A percentile compares a stretch with the other conserved stretches of the same genome.
Evolutionary conservation across 2,113 vertebrate species (phyloP).

Genomic region (Fukomys damarensis): DNA sequence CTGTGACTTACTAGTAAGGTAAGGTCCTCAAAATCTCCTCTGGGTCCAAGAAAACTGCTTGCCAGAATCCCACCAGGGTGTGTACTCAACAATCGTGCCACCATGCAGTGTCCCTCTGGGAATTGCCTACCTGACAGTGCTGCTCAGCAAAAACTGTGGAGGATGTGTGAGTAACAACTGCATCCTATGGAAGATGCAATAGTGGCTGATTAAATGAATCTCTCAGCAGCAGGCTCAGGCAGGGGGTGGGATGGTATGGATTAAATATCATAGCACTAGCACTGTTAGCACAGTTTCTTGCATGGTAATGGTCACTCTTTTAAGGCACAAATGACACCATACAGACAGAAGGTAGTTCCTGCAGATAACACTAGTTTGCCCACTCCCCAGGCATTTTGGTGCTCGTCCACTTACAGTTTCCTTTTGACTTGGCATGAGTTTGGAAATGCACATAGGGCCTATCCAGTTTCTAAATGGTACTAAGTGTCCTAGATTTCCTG

Average conservation of each 20-base stretch:
- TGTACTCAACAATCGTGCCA: not conserved
- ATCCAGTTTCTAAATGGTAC: not conserved
- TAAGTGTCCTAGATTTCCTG: not conserved
- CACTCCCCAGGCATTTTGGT: not conserved
- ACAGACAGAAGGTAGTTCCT: not conserved
- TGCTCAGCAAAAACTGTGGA: not conserved
- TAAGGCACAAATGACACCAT: not conserved
- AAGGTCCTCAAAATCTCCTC: not conserved
- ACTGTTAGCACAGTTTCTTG: not conserved
- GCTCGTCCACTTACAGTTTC: not conserved
- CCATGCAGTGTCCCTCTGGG: not conserved
- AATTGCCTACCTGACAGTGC: not conserved
- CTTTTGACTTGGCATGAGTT: not conserved
- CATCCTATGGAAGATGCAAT: too few species aligned
- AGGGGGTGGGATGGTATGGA: not conserved
- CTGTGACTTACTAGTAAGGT: not conserved
- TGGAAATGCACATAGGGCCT: not conserved
- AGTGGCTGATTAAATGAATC: not conserved
- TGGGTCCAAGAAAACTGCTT: not conserved
- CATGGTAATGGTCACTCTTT: not conserved
- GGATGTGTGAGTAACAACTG: not conserved
- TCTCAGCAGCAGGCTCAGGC: not conserved
- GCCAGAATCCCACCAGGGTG: not conserved
- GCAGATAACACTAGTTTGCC: not conserved
- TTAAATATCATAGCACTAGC: not conserved